These are phyloP conservation scores for Poliocrania exsul DNA, from an alignment of 2,797 vertebrate genomes.

Conservation along the genomic window DNA sequence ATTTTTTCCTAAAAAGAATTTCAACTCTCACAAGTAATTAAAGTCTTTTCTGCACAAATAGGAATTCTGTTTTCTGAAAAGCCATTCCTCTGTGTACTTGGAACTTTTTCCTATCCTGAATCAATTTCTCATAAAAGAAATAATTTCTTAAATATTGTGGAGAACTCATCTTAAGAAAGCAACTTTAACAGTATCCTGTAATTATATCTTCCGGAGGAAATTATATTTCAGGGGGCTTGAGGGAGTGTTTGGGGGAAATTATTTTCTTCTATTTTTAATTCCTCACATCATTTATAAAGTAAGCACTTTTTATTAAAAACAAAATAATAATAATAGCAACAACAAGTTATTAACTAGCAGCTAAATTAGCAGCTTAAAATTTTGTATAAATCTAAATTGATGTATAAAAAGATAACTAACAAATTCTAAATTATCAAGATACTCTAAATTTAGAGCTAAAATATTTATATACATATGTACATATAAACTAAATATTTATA, in stretches of 20 bases:
- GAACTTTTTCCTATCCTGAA: not conserved
- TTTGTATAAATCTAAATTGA: not conserved
- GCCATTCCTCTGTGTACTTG: not conserved
- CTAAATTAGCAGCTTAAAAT: not conserved
- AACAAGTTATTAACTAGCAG: not conserved
- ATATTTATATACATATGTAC: not conserved
- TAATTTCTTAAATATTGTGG: not conserved
- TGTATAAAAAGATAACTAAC: not conserved
- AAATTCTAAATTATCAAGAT: not conserved
- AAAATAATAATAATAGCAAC: not conserved
- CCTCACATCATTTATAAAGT: not conserved
- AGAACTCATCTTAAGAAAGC: not conserved
- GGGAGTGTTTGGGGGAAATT: not conserved
- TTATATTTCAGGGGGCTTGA: not conserved
- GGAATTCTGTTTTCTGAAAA: not conserved
- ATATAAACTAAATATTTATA: not conserved
- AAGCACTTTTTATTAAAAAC: not conserved
- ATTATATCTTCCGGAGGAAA: not conserved
- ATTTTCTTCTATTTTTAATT: not conserved
- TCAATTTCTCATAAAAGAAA: not conserved
- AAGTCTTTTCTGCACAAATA: not conserved
- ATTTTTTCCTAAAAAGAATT: not conserved
- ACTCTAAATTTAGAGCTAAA: not conserved
- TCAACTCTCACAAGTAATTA: not conserved
- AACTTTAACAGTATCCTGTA: not conserved